Evolutionary conservation across 2,113 vertebrate genomes (phyloP).

Genomic region (Malaclemys terrapin): DNA sequence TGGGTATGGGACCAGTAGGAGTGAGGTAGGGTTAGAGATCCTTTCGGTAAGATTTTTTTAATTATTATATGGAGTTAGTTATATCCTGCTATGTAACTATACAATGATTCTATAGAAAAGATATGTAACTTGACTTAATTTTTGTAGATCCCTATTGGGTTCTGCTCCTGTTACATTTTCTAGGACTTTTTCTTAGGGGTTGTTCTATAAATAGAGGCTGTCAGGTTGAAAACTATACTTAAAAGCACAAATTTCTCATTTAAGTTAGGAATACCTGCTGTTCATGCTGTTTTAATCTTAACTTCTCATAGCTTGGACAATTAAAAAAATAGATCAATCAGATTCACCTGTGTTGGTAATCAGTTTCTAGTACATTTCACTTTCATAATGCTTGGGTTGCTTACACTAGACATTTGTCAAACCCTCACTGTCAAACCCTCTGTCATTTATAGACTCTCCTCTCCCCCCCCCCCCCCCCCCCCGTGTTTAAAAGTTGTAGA

Average conservation of each 20-base stretch:
- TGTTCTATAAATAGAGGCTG: not conserved
- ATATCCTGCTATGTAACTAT: not conserved
- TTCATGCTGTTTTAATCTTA: not conserved
- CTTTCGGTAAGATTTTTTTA: not conserved
- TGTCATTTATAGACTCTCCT: not conserved
- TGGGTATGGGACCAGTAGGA: not conserved
- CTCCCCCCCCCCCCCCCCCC: no score
- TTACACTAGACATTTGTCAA: not conserved
- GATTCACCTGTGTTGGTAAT: not conserved
- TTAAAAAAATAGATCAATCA: not conserved
- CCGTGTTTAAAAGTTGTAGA: not conserved
- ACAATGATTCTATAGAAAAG: not conserved
- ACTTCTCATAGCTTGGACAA: not conserved
- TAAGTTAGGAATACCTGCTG: not conserved
- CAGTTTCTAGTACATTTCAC: not conserved
- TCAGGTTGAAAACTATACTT: not conserved
- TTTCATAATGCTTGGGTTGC: not conserved
- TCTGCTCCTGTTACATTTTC: not conserved
- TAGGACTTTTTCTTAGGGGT: rapidly evolving
- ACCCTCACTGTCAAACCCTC: no score
- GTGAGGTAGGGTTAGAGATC: not conserved
- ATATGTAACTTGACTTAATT: not conserved
- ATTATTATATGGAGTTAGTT: not conserved
- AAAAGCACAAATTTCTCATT: not conserved
- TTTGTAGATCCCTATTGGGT: not conserved